Base-by-base conservation (phyloP, 2,888 invertebrate species). In the Agrochola lota region DNA sequence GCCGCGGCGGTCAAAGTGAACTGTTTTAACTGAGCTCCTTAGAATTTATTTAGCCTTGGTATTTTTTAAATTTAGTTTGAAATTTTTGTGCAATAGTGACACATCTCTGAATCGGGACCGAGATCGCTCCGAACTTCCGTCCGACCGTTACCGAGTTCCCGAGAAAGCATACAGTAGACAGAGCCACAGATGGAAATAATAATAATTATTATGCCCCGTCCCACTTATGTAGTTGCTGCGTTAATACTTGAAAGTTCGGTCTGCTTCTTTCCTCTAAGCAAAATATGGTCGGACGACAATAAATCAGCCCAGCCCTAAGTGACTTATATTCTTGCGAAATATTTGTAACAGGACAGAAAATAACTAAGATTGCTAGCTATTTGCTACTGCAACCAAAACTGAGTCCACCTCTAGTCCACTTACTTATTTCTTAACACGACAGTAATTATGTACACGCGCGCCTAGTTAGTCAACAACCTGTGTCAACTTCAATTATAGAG, bases 41-140 rank as follows among this genome's bases (percentile, higher is more conserved):
- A 26, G 35, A 20, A 30, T 40, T 78, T 67, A 81, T 89, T 78
- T 43, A n/a, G 26, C 66, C 85, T 74, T 88, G 62, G 88, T 90
- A 78, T n/a, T 78, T 71, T 74, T 63, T 55, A 84, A 87, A 77
- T 77, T 76, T 79, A 71, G 70, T 79, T 86, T 80, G 78, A 78
- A 74, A 71, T 77, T 77, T 86, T 81, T 52, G 71, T 60, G 43
- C 55, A 59, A 87, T 52, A 84, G 71, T 76, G 86, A 46, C 84
- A 69, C 81, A 87, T 78, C 78, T 72, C 80, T 15, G 69, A 78
- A 80, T 75, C 23, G 20, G 12, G 20, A n/a, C 11, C 23, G 26
- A 30, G 17, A 57, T 73, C 57, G 6, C 46, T n/a, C 17, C 12
- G 12, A 43, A 43, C 12, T 74, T 35, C 17, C 1, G 43, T 43